Evolutionary conservation across 2,888 invertebrate genomes (phyloP).

Genomic region (Drosophila nr. medialis): DNA sequence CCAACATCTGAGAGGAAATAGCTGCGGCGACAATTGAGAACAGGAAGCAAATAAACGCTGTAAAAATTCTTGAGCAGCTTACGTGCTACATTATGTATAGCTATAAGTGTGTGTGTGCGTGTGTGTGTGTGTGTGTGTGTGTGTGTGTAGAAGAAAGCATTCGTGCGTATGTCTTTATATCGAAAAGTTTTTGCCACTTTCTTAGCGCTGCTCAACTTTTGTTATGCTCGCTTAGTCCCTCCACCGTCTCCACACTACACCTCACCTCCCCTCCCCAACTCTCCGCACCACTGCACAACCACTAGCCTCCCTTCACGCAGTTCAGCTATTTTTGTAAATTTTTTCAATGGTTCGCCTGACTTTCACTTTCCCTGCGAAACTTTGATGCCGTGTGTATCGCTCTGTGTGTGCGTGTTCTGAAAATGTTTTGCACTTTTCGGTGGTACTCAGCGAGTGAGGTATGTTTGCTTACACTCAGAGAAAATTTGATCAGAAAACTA

Average conservation of each 20-base stretch:
- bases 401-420: constrained; percentile 24
- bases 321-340: constrained; percentile 49
- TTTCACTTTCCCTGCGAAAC: constrained; percentile 57
- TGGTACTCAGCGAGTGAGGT: constrained; percentile 19
- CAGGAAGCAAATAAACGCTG: constrained; percentile 70
- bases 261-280: background rate
- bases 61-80: constrained; percentile 70
- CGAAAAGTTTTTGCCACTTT: constrained; percentile 77
- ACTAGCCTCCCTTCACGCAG: constrained; percentile 13
- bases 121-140: constrained; percentile 12
- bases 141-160: constrained; percentile 44
- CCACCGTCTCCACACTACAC: background rate
- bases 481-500: background rate
- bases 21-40: constrained; percentile 65
- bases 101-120: constrained; percentile 24
- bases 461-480: constrained; percentile 51
- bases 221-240: constrained; percentile 75
- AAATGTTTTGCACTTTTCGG: constrained; percentile 51
- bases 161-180: constrained; percentile 79
- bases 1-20: constrained; percentile 32
- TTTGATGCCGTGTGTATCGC: constrained; percentile 26
- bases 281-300: background rate
- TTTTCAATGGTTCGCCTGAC: constrained; percentile 47
- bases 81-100: constrained; percentile 54
- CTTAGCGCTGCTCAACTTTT: constrained; percentile 74